These are phyloP conservation scores for Siniperca knerii DNA, from an alignment of 2,113 vertebrate species.

Conservation along the genomic window DNA sequence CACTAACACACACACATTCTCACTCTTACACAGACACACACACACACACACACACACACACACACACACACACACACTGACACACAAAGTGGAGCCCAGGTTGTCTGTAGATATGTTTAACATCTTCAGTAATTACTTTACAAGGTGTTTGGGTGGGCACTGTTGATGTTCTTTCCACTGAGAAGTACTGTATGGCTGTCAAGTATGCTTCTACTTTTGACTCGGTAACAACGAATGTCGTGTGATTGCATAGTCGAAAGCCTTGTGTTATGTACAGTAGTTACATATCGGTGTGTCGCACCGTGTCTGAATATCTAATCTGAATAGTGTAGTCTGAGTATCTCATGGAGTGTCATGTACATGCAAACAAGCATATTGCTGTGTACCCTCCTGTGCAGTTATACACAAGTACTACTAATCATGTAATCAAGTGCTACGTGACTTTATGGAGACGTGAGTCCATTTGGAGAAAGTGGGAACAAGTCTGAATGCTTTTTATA, in stretches of 20 bases:
- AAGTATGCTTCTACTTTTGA: conserved; percentile 48
- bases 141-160: conserved; percentile 68
- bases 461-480: conserved; percentile 30
- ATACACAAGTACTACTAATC: conserved; percentile 54
- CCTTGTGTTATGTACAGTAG: conserved; percentile 72
- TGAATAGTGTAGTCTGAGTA: conserved; percentile 70
- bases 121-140: conserved; percentile 72
- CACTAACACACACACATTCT: conserved; percentile 46
- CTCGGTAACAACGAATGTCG: conserved; percentile 39
- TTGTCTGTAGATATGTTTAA: conserved; percentile 71
- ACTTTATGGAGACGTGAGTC: conserved; percentile 39
- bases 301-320: conserved; percentile 69
- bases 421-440: conserved; percentile 53
- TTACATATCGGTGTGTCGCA: conserved; percentile 66
- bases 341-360: conserved; percentile 66
- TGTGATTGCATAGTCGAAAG: conserved; percentile 53
- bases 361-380: conserved; percentile 49
- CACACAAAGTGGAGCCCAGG: conserved; percentile 40
- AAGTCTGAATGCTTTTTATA: conserved; percentile 71
- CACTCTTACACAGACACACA: conserved; percentile 17
- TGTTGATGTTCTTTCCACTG: conserved; percentile 54
- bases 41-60: conserved; percentile 37
- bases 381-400: conserved; percentile 60
- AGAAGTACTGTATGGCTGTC: conserved; percentile 48
- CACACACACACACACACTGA: conserved; percentile 1